Evolutionary conservation across 2,888 invertebrate genomes (phyloP).

Genomic region (Strigamia transsilvanica): DNA sequence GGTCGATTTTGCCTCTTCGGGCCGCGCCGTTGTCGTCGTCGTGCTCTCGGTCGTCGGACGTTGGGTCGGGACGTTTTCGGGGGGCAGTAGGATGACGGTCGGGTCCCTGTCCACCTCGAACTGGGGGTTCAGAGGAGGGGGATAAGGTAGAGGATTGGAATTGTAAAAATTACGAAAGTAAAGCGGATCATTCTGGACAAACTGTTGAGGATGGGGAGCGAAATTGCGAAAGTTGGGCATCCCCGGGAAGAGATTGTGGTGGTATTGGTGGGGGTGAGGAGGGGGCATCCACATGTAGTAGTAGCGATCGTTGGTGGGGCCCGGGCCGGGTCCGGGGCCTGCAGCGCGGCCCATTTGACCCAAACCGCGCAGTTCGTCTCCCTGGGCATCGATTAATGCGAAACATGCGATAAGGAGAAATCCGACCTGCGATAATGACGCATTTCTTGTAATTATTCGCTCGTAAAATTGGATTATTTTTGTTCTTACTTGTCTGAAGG

Average conservation of each 20-base stretch:
- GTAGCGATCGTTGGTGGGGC: background rate
- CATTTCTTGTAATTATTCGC: background rate
- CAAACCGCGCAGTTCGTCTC: background rate
- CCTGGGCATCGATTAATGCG: background rate
- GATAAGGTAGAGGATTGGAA: background rate
- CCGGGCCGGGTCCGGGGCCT: background rate
- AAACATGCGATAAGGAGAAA: background rate
- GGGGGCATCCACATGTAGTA: slow-evolving; percentile 2
- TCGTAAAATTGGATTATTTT: too few species aligned
- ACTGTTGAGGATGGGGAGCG: background rate
- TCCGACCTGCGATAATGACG: background rate
- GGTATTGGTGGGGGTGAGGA: background rate
- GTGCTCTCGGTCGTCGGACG: background rate
- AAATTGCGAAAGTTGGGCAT: background rate
- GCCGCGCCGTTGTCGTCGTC: background rate
- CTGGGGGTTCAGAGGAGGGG: background rate
- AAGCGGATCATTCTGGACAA: background rate
- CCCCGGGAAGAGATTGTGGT: background rate
- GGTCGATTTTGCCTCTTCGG: too few species aligned
- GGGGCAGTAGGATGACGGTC: background rate
- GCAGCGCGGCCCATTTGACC: background rate
- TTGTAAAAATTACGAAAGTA: background rate
- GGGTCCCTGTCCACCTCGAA: background rate
- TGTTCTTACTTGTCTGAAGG: background rate
- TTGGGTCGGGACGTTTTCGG: background rate